phyloP scores from a whole-genome alignment of 2,888 invertebrate genomes.

The Meta bourneti region DNA sequence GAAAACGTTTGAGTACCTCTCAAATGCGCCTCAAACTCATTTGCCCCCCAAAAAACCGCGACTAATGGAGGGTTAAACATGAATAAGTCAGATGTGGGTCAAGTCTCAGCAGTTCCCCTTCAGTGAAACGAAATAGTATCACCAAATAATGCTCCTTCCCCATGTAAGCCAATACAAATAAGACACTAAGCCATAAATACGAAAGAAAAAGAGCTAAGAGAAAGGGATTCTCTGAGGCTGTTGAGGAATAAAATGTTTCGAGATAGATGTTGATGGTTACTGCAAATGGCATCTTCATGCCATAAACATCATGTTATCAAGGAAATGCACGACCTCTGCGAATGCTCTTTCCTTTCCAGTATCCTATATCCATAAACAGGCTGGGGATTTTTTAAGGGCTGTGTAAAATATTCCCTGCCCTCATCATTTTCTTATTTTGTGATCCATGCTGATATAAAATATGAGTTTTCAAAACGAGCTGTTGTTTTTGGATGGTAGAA shows the following conservation, averaged over 20 bases:
- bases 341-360: background rate
- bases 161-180: background rate
- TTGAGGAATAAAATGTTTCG: background rate
- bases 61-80: too few species aligned
- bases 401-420: background rate
- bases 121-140: background rate
- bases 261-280: background rate
- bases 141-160: background rate
- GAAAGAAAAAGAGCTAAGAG: background rate
- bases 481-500: too few species aligned
- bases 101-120: too few species aligned
- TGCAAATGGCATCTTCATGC: background rate
- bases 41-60: too few species aligned
- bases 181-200: background rate
- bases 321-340: background rate
- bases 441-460: background rate
- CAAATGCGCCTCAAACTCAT: too few species aligned
- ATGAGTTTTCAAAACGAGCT: too few species aligned
- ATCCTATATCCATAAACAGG: background rate
- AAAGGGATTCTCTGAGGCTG: background rate
- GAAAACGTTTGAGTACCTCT: too few species aligned
- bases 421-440: background rate
- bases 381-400: background rate
- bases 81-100: too few species aligned
- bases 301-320: background rate